Evolutionary conservation across 2,113 vertebrate genomes (phyloP).

Genomic region (Rostratula benghalensis): DNA sequence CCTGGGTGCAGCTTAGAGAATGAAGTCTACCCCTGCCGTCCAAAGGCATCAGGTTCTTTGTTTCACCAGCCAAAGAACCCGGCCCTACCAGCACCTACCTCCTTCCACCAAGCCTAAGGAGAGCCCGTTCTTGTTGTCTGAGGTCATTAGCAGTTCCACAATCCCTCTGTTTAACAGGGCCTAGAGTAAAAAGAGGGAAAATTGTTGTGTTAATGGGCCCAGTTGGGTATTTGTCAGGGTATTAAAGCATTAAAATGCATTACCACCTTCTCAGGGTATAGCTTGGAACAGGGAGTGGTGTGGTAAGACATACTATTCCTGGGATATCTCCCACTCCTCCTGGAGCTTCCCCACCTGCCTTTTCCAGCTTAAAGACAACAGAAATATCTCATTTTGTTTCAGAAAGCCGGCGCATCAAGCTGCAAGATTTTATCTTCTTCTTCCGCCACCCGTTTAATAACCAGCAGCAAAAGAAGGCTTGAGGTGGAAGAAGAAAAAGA

Average conservation of each 20-base stretch:
- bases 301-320: neutral
- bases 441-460: neutral
- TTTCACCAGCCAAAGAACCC: neutral
- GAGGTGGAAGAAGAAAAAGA: neutral
- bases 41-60: neutral
- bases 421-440: neutral
- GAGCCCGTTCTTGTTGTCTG: slow-evolving; percentile 81
- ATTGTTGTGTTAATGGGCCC: neutral
- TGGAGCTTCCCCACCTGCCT: neutral
- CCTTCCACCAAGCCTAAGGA: slow-evolving; percentile 79
- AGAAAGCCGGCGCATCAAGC: neutral
- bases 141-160: slow-evolving; percentile 87
- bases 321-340: neutral
- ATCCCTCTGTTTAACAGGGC: slow-evolving; percentile 84
- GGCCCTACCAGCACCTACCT: slow-evolving; percentile 74
- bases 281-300: neutral
- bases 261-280: neutral
- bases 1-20: neutral
- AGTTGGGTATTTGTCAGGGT: neutral
- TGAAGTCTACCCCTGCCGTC: rapidly evolving
- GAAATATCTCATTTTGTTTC: neutral
- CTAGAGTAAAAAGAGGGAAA: slow-evolving; percentile 62
- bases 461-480: neutral
- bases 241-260: neutral
- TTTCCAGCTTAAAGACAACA: neutral